Evolutionary conservation across 2,888 invertebrate genomes (phyloP), one percentile per base, ranked within the genome.

Genomic region (Drosophila parthenogenetica): DNA sequence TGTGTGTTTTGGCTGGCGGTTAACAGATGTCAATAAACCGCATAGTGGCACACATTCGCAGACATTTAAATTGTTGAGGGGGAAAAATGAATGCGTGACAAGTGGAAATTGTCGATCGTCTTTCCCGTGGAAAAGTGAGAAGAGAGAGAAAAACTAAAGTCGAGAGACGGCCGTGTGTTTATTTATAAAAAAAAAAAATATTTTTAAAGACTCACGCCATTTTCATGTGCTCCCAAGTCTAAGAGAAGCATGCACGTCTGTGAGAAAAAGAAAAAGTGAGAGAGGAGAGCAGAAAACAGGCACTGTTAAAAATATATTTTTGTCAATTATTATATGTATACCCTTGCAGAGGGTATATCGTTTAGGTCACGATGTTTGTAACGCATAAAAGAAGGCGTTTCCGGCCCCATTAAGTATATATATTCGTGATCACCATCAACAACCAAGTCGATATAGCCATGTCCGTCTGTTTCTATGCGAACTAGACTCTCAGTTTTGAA

Each of bases 21-120:
- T 17, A 70, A 62, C 84, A 74, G 74, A 81, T 86, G 86, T 82
- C 86, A 85, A 77, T 81, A 81, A 85, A 69, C 73, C 68, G 62
- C 60, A 42, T 16, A 46, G 46, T 82, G 84, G 73, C 84, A 87
- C 77, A 84, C 75, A 85, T 84, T 85, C 32, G 40, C 46, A 59
- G 69, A 39, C 58, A 54, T 16, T 37, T 54, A 57, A 67, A 73
- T 50, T 39, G 32, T 4, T 40, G 42, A 14, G 8, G 16, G 48
- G 65, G 54, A 42, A 48, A 61, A 71, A 54, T 69, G 59, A 51
- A 65, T 77, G 83, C 69, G 79, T 81, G 83, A 79, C 86, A 84
- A 87, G 86, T 85, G 80, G 66, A 77, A 80, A 82, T 73, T 71
- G 77, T 57, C 51, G 40, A 37, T 14, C 5, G 54, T 32, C 40